These are phyloP conservation scores for Zeuzera pyrina DNA, from an alignment of 2,888 invertebrate genomes.

Conservation along the genomic window DNA sequence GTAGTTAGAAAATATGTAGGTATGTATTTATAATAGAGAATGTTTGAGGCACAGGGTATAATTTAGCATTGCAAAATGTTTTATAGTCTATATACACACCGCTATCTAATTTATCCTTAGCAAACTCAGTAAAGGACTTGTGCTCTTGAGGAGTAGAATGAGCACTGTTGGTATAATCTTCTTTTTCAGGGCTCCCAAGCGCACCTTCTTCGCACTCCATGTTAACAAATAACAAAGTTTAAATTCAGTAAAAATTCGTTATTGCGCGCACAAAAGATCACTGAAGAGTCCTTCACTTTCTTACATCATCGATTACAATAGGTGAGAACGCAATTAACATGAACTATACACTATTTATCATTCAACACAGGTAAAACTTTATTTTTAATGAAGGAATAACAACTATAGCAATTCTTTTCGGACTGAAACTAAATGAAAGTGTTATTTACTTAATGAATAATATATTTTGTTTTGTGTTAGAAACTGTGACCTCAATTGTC, in stretches of 20 bases:
- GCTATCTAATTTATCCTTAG: slow-evolving; percentile 64
- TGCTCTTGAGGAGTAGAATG: slow-evolving; percentile 64
- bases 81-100: too few relatives aligned
- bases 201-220: slow-evolving; percentile 55
- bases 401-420: too few relatives aligned
- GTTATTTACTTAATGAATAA: slow-evolving; percentile 28
- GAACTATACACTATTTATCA: slow-evolving; percentile 3
- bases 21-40: too few relatives aligned
- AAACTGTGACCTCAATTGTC: slow-evolving; percentile 15
- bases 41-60: too few relatives aligned
- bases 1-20: too few relatives aligned
- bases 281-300: slow-evolving; percentile 49
- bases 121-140: slow-evolving; percentile 61
- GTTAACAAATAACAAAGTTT: slow-evolving; percentile 16
- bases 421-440: slow-evolving; percentile 6
- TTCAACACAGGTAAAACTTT: too few relatives aligned
- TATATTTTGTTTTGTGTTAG: slow-evolving; percentile 18
- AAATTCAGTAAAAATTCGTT: slow-evolving; percentile 30
- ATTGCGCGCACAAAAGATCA: slow-evolving; percentile 29
- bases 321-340: slow-evolving; percentile 16
- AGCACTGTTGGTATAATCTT: slow-evolving; percentile 55
- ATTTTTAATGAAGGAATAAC: too few relatives aligned
- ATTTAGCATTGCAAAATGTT: too few relatives aligned
- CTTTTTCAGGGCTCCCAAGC: slow-evolving; percentile 44
- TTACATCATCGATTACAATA: slow-evolving; percentile 68